Evolutionary conservation across 2,113 vertebrate species (phyloP).

Genomic region (Suncus etruscus): DNA sequence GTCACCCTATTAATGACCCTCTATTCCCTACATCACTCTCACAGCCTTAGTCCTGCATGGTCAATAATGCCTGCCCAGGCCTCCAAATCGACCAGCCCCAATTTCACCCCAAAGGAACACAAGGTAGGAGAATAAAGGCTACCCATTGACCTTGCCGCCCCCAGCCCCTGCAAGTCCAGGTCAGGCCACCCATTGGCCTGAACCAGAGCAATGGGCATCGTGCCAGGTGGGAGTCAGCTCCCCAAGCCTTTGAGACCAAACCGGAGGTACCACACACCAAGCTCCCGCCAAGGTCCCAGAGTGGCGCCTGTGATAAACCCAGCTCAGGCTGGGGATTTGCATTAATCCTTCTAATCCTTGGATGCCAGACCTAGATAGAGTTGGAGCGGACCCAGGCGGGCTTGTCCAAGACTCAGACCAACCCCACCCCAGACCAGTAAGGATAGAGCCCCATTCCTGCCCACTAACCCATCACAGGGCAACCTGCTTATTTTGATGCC

Average conservation of each 20-base stretch:
- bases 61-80: rapidly evolving
- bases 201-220: background rate
- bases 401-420: slow-evolving; percentile 5
- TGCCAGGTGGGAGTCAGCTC: slow-evolving; percentile 47
- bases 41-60: background rate
- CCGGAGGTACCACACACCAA: slow-evolving; percentile 56
- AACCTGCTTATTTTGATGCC: background rate
- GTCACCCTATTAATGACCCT: no score
- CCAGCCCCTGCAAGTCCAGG: background rate
- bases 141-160: rapidly evolving
- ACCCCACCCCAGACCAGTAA: background rate
- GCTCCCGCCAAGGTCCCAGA: background rate
- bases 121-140: background rate
- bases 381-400: background rate
- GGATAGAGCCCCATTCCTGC: background rate
- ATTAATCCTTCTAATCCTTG: slow-evolving; percentile 66
- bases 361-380: background rate
- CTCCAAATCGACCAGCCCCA: background rate
- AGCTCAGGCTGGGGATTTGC: slow-evolving; percentile 22
- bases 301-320: slow-evolving; percentile 65
- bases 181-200: background rate
- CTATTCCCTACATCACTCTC: no score
- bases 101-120: background rate
- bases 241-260: slow-evolving; percentile 3
- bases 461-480: background rate